Evolutionary conservation across 2,888 invertebrate genomes (phyloP).

Genomic region (Ctena decussata): DNA sequence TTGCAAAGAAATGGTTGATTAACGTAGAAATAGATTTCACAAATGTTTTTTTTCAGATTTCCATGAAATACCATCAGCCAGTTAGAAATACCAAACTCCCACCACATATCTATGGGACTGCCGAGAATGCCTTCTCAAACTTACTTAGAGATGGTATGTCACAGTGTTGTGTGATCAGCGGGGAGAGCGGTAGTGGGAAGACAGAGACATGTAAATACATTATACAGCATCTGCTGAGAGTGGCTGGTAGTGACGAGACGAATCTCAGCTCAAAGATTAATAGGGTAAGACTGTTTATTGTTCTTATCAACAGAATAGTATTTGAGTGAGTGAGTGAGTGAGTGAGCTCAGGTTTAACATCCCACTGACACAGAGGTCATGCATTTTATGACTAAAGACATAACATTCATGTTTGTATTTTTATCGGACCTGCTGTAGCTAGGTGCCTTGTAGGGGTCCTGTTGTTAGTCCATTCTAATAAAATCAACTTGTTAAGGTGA

Average conservation of each 20-base stretch:
- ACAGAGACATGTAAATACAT: conserved; percentile 81
- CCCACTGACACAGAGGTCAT: too few species aligned
- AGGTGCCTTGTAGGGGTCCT: too few species aligned
- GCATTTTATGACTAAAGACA: too few species aligned
- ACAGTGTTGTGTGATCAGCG: conserved; percentile 85
- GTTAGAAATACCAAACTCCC: conserved; percentile 53
- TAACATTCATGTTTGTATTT: too few species aligned
- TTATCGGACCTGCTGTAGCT: too few species aligned
- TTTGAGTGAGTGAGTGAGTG: too few species aligned
- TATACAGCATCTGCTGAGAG: conserved; percentile 77
- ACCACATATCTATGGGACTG: conserved; percentile 83
- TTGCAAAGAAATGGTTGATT: too few species aligned
- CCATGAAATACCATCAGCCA: conserved; percentile 61
- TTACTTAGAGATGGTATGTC: conserved; percentile 70
- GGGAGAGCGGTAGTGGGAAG: conserved; percentile 85
- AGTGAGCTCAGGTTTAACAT: too few species aligned
- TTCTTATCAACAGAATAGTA: too few species aligned
- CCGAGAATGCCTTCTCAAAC: conserved; percentile 79
- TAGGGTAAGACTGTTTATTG: too few species aligned
- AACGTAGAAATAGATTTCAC: background rate
- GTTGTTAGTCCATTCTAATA: too few species aligned
- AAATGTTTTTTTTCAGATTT: conserved; percentile 62
- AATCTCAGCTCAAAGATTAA: conserved; percentile 78
- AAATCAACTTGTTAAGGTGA: too few species aligned
- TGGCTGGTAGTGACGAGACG: conserved; percentile 70